Conservation (phyloP, 2,113 vertebrate genomes). For the Erinaceus europaeus region DNA sequence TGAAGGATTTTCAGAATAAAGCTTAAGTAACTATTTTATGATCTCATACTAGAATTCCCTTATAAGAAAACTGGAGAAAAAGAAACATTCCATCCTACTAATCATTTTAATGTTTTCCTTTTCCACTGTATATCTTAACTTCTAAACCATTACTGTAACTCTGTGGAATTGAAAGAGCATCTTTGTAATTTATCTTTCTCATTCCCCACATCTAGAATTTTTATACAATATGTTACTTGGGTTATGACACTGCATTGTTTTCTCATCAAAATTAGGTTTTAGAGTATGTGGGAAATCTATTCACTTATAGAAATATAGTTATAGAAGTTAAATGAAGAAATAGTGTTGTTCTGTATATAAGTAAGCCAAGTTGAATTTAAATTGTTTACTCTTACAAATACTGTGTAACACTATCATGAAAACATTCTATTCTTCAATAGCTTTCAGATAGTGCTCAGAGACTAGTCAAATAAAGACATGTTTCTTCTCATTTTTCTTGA, state of each 20-base stretch:
- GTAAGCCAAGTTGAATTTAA: constrained; percentile 49
- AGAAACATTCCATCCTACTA: too few relatives aligned
- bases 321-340: constrained; percentile 29
- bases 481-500: background rate
- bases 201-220: background rate
- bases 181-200: background rate
- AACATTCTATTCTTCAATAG: constrained; percentile 19
- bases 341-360: background rate
- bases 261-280: constrained; percentile 21
- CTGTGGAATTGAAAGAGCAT: background rate
- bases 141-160: background rate
- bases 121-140: background rate
- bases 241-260: background rate
- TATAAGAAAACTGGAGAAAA: too few relatives aligned
- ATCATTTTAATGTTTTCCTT: too few relatives aligned
- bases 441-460: background rate
- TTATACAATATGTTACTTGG: background rate
- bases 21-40: too few relatives aligned
- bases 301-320: background rate
- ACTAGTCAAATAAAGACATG: background rate
- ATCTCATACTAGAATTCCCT: too few relatives aligned
- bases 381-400: constrained; percentile 31
- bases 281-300: background rate
- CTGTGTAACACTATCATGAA: constrained; percentile 41
- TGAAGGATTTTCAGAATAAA: too few relatives aligned